Percentiles rank a stretch among this genome's conserved stretches.
Evolutionary conservation across 2,113 vertebrate species (phyloP).

Genomic region (Clarias batrachus): DNA sequence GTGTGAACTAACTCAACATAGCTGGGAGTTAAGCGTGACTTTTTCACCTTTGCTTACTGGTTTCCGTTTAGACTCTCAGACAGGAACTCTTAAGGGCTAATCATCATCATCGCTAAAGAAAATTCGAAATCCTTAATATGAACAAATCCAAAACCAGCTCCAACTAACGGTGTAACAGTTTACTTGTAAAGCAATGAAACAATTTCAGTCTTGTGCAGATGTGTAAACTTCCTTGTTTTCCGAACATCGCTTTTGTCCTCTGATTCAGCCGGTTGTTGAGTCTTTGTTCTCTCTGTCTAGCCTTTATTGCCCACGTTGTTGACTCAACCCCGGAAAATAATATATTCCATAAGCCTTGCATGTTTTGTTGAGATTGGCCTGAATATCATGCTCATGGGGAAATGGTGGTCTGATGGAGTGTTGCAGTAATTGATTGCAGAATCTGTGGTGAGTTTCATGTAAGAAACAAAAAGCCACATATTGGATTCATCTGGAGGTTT

Average conservation of each 20-base stretch:
- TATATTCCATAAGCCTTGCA: conserved; percentile 6
- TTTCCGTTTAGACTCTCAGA: not conserved
- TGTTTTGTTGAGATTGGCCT: not conserved
- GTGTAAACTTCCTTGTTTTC: not conserved
- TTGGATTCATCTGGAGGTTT: not conserved
- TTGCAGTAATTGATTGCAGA: not conserved
- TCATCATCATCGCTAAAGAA: not conserved
- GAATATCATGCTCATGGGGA: not conserved
- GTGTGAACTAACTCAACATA: conserved; percentile 8
- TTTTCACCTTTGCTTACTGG: conserved; percentile 5
- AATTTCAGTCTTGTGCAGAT: not conserved
- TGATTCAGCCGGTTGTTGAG: conserved; percentile 19
- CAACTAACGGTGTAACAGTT: not conserved
- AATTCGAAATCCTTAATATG: not conserved
- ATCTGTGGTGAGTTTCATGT: not conserved
- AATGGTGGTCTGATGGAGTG: not conserved
- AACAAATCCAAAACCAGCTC: not conserved
- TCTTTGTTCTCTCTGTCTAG: not conserved
- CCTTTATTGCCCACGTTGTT: not conserved
- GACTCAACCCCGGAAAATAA: not conserved
- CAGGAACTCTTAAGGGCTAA: not conserved
- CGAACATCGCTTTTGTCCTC: not conserved
- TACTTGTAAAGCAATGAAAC: not conserved
- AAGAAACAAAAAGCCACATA: not conserved
- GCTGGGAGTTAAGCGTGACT: not conserved